These are phyloP conservation scores for Melolontha melolontha DNA, from an alignment of 2,888 invertebrate genomes.

Conservation along the genomic window DNA sequence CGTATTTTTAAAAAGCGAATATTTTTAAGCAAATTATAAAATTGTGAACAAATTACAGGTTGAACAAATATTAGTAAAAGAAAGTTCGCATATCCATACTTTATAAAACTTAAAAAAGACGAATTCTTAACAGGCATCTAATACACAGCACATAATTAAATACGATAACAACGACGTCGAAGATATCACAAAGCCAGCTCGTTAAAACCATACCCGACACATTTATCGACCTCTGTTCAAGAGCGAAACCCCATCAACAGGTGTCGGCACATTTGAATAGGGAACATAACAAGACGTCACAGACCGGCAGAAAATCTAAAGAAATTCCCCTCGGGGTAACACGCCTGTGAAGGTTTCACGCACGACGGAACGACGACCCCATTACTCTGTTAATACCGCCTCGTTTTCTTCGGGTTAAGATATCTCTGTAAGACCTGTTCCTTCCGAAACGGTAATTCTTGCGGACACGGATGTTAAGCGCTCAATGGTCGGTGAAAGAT, in stretches of 20 bases:
- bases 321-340: slow-evolving; percentile 14
- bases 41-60: too few species aligned
- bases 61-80: too few species aligned
- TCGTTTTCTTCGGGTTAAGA: slow-evolving; percentile 29
- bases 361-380: slow-evolving; percentile 12
- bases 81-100: too few species aligned
- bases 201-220: slow-evolving; percentile 25
- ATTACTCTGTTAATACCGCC: slow-evolving; percentile 15
- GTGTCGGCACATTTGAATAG: slow-evolving; percentile 40
- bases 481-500: slow-evolving; percentile 49
- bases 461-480: slow-evolving; percentile 49
- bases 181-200: slow-evolving; percentile 18
- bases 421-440: slow-evolving; percentile 43
- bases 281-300: slow-evolving; percentile 37
- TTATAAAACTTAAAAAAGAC: neutral
- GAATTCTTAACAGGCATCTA: neutral
- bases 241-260: slow-evolving; percentile 38
- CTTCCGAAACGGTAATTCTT: slow-evolving; percentile 41
- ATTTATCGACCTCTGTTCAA: slow-evolving; percentile 31
- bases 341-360: neutral
- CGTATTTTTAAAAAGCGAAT: too few species aligned
- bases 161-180: neutral
- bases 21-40: too few species aligned
- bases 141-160: slow-evolving; percentile 1
- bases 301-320: slow-evolving; percentile 14